These are phyloP conservation scores for Alloscopus bannaensis DNA, from an alignment of 2,888 invertebrate genomes.

Conservation along the genomic window DNA sequence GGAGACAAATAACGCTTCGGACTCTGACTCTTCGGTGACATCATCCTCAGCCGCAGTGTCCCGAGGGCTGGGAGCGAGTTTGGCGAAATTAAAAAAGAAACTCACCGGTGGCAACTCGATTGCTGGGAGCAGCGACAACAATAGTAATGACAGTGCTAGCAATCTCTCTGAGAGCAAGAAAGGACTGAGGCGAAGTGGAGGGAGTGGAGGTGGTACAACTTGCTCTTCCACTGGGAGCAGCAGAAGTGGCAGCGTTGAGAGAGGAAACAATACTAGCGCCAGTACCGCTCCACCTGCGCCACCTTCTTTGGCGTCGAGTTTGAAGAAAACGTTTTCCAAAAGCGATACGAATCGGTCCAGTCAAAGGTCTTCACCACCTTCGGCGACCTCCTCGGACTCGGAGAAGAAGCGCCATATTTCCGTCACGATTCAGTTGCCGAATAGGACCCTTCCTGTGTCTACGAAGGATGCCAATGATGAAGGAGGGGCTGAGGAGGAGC, in stretches of 20 bases:
- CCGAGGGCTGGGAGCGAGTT: constrained; percentile 31
- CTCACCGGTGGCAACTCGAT: constrained; percentile 1
- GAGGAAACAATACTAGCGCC: constrained; percentile 39
- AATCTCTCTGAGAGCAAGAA: constrained; percentile 31
- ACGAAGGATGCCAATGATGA: not conserved
- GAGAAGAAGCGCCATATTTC: constrained; percentile 42
- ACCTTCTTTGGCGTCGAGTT: constrained; percentile 31
- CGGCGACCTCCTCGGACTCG: constrained; percentile 18
- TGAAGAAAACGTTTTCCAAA: constrained; percentile 45
- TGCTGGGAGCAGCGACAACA: not conserved
- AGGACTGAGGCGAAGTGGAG: constrained; percentile 20
- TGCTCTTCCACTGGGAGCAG: constrained; percentile 70
- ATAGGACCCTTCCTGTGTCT: not conserved
- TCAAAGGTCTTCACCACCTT: constrained; percentile 22
- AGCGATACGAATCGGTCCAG: constrained; percentile 13
- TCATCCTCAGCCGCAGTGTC: constrained; percentile 59
- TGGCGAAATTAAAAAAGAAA: constrained; percentile 38
- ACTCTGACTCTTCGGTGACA: constrained; percentile 65
- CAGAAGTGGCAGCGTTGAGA: constrained; percentile 71
- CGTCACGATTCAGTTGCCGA: constrained; percentile 48
- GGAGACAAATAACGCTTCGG: constrained; percentile 67
- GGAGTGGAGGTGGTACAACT: constrained; percentile 64
- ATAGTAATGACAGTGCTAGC: constrained; percentile 50
- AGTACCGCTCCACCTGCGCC: not conserved
- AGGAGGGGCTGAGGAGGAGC: not conserved